Evolutionary conservation across 2,113 vertebrate species (phyloP).

Genomic region (Ictalurus furcatus): DNA sequence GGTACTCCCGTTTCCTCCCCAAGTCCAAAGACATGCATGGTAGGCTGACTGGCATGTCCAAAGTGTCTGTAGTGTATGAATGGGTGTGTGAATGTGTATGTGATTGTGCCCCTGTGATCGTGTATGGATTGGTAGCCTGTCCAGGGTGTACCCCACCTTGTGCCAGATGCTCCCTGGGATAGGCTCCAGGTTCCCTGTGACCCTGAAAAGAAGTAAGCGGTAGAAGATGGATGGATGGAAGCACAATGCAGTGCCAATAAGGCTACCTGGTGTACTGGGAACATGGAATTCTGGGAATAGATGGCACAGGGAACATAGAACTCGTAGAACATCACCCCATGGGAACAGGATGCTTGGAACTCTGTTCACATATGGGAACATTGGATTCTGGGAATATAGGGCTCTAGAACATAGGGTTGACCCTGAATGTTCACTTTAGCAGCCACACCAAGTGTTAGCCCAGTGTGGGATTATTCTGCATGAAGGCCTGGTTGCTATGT

Average conservation of each 20-base stretch:
- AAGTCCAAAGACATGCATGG: too few species aligned
- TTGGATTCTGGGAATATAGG: neutral
- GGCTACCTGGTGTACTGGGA: neutral
- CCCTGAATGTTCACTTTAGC: neutral
- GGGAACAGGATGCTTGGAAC: neutral
- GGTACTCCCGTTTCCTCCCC: too few species aligned
- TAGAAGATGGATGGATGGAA: too few species aligned
- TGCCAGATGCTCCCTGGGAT: too few species aligned
- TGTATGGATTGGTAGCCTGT: too few species aligned
- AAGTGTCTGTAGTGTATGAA: too few species aligned
- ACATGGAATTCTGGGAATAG: neutral
- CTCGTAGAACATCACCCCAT: neutral
- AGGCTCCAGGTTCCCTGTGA: too few species aligned
- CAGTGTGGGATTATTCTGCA: neutral
- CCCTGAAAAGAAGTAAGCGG: too few species aligned
- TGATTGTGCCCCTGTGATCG: too few species aligned
- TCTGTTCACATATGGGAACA: neutral
- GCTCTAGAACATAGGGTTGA: neutral
- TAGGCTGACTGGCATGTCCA: too few species aligned
- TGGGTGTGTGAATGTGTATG: too few species aligned
- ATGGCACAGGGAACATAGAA: neutral
- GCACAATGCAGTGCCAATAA: neutral
- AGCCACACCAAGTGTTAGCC: neutral
- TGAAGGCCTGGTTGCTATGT: constrained; percentile 8
- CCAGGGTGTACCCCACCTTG: too few species aligned